Evolutionary conservation across 2,113 vertebrate genomes (phyloP).

Genomic region (Sylvietta virens): DNA sequence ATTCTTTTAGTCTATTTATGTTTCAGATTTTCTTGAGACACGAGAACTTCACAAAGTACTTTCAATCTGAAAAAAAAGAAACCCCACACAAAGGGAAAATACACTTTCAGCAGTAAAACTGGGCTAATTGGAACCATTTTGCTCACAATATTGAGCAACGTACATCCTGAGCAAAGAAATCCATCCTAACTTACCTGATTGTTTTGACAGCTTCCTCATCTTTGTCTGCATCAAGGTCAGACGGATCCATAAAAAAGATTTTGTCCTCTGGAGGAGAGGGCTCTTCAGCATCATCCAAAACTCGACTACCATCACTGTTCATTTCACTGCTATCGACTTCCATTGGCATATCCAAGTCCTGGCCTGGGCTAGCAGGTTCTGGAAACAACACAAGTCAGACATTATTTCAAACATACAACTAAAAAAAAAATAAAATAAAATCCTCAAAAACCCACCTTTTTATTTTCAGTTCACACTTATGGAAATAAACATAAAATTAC

Average conservation of each 20-base stretch:
- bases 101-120: not conserved
- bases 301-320: constrained; percentile 80
- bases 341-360: constrained; percentile 93
- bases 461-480: not conserved
- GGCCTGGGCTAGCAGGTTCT: constrained; percentile 90
- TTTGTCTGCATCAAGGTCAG: constrained; percentile 87
- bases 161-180: not conserved
- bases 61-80: not conserved
- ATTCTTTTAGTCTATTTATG: not conserved
- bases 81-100: not conserved
- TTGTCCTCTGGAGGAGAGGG: constrained; percentile 93
- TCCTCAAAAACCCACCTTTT: not conserved
- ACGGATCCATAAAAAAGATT: constrained; percentile 91
- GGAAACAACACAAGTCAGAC: not conserved
- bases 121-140: not conserved
- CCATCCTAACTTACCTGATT: constrained; percentile 79
- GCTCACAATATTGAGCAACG: not conserved
- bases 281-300: constrained; percentile 89
- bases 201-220: constrained; percentile 91
- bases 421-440: not conserved
- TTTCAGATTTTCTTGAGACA: not conserved
- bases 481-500: not conserved
- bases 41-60: not conserved
- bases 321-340: constrained; percentile 91
- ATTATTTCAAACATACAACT: not conserved